Conservation (phyloP, 2,113 vertebrate genomes). For the Coptodon bakossiorum region DNA sequence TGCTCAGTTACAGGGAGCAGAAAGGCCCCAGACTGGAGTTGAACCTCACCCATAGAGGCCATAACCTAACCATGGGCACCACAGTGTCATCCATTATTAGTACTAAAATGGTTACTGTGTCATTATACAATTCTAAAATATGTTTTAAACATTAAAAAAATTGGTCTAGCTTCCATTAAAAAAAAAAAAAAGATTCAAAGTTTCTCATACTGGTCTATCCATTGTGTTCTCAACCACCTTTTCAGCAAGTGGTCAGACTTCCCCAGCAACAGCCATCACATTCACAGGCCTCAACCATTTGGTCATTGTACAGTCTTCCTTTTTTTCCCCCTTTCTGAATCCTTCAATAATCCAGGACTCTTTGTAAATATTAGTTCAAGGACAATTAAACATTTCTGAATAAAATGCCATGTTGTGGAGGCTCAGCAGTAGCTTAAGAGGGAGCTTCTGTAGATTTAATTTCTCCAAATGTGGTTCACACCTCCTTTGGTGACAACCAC, state of each 20-base stretch:
- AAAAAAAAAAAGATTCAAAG: too few relatives aligned
- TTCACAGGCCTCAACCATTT: neutral
- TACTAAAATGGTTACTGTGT: neutral
- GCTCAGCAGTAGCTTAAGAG: neutral
- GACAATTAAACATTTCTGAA: neutral
- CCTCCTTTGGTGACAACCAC: neutral
- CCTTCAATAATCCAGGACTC: neutral
- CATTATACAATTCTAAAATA: neutral
- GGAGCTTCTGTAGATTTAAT: neutral
- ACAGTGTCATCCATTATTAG: neutral
- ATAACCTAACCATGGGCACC: neutral
- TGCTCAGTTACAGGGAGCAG: neutral
- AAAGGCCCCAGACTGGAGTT: neutral
- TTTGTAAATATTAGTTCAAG: neutral
- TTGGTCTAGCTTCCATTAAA: neutral
- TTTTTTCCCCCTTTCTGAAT: fast-evolving
- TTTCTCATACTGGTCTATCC: neutral
- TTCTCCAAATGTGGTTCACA: neutral
- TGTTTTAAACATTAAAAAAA: neutral
- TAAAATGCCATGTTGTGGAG: neutral
- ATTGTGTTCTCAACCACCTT: neutral
- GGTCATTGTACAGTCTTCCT: neutral
- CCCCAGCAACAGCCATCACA: neutral
- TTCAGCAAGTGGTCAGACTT: neutral
- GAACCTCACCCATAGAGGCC: neutral